Evolutionary conservation across 1,140 invertebrate genomes (phyloP).

Genomic region (Bursaphelenchus mucronatus): DNA sequence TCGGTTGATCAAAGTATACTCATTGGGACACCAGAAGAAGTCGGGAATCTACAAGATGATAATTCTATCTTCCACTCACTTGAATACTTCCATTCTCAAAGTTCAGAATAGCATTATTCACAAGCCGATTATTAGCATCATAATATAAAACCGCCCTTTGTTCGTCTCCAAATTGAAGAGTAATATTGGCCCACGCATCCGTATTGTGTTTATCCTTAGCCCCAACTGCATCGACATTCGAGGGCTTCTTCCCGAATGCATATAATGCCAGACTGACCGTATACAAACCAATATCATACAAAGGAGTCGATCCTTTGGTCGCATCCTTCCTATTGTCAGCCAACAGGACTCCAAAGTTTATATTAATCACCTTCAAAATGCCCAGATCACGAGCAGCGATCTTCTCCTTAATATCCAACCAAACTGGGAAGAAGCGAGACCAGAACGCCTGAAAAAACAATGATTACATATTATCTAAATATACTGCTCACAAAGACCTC

Average conservation of each 20-base stretch:
- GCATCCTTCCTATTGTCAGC: neutral
- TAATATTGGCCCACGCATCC: neutral
- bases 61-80: neutral
- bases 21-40: too few relatives aligned
- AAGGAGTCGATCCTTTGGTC: neutral
- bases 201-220: neutral
- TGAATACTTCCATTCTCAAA: conserved; percentile 5
- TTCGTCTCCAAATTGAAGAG: neutral
- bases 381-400: neutral
- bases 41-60: too few relatives aligned
- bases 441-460: conserved; percentile 16
- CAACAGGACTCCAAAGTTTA: neutral
- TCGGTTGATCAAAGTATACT: too few relatives aligned
- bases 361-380: neutral
- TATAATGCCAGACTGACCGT: neutral
- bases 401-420: conserved; percentile 6
- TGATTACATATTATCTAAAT: neutral
- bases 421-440: conserved; percentile 29
- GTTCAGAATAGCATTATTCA: neutral
- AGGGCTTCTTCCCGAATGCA: neutral
- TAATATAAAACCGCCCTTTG: conserved; percentile 2
- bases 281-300: conserved; percentile 2
- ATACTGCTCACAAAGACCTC: too few relatives aligned
- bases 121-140: neutral
- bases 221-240: neutral